Base-by-base conservation (phyloP, 2,888 invertebrate genomes). In the Dicyrtomina minuta region DNA sequence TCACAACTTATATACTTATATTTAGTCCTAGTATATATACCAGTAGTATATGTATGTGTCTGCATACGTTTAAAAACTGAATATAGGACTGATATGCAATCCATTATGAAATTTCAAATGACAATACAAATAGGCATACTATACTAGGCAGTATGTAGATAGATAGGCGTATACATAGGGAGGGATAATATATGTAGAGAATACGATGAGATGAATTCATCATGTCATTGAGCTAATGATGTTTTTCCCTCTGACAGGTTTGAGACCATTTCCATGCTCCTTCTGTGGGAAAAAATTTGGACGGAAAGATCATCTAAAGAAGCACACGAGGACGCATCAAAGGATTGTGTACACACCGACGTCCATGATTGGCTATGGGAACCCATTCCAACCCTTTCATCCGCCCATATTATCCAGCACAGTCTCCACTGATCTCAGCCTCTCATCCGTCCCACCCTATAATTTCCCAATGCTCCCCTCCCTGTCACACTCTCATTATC, bases 241-340 rank as follows among this genome's bases (percentile, higher is more conserved):
- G 46, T 46, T 3, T 46, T 46, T 17, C 3, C 46, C 53, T 53
- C 4, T 53, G 53, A 53, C 67, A 78, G 78, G 93, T 0, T 84
- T 92, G 0, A 85, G 92, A 58, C 92, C 96, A 0, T 96, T 90
- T 81, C 88, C 91, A 0, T 97, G 96, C 80, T 84, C 87, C 0
- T 88, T 90, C 20, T 97, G 96, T 80, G 92, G 92, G 3, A 97
- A 97, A 83, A 87, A 91, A 73, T 97, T 96, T 81, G 96, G 96
- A 0, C 86, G 96, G 53, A 90, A 95, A 78, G 96, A 97, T 81
- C 96, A 97, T 81, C 84, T 97, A 70, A 94, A 94, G 83, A 97
- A 96, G 80, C 96, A 97, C 81, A 89, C 90, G 70, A 88, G 92
- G 79, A 96, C 94, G 0, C 96, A 96, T 78, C 80, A 81, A 67